Conservation (phyloP, 2,113 vertebrate genomes). For the Pitta sordida region DNA sequence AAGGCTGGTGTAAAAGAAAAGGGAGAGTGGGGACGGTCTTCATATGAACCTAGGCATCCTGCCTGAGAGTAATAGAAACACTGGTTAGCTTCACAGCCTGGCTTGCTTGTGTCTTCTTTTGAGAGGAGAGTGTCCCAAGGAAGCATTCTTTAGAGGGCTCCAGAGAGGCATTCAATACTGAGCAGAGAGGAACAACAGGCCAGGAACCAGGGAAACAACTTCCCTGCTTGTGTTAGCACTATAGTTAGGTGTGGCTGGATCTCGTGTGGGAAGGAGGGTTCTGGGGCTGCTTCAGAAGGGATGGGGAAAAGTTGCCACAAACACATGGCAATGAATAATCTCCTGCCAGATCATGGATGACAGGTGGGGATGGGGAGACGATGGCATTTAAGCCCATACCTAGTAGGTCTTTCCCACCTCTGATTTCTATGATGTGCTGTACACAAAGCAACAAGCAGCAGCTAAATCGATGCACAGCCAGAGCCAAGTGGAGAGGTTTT, state of each 20-base stretch:
- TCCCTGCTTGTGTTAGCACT: background rate
- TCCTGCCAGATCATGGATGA: background rate
- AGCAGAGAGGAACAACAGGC: background rate
- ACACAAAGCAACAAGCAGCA: slow-evolving; percentile 47
- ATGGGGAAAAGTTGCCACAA: background rate
- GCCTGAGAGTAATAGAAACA: background rate
- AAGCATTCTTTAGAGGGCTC: background rate
- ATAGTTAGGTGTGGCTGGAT: background rate
- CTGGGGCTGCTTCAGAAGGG: background rate
- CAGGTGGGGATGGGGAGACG: background rate
- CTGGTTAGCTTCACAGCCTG: background rate
- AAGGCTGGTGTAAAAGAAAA: background rate
- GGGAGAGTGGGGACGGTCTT: background rate
- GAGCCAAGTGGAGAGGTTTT: slow-evolving; percentile 36
- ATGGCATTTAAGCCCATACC: background rate
- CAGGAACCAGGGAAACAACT: background rate
- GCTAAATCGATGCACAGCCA: slow-evolving; percentile 54
- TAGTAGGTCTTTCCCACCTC: slow-evolving; percentile 61
- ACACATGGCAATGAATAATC: background rate
- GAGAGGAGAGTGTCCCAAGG: background rate
- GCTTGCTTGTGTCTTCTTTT: background rate
- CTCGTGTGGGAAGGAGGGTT: background rate
- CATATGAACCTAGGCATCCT: background rate
- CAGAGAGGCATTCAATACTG: background rate
- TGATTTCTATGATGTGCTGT: slow-evolving; percentile 50